phyloP scores from a whole-genome alignment of 2,888 invertebrate genomes.

The Melikaiella ostensackeni region DNA sequence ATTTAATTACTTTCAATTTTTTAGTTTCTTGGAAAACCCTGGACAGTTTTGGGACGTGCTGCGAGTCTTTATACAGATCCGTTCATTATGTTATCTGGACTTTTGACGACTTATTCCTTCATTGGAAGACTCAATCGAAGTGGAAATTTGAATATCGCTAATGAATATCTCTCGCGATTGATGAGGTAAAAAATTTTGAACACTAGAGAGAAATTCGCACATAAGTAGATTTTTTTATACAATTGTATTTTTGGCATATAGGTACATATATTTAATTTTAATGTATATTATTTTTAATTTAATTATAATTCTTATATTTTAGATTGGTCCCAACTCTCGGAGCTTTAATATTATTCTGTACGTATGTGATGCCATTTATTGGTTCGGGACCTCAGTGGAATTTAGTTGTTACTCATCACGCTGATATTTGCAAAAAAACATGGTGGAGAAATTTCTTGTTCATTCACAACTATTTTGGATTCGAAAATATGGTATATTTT shows the following conservation, averaged over 20 bases:
- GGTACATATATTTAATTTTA: constrained; percentile 26
- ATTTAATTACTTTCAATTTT: constrained; percentile 22
- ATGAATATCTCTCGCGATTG: constrained; percentile 82
- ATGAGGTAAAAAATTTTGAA: constrained; percentile 75
- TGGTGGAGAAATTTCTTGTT: constrained; percentile 86
- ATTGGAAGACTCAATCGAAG: constrained; percentile 80
- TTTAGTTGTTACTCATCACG: constrained; percentile 83
- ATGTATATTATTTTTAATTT: constrained; percentile 20
- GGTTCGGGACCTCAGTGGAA: constrained; percentile 85
- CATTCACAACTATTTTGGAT: constrained; percentile 86
- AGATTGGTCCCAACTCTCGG: constrained; percentile 83
- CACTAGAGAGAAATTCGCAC: not conserved
- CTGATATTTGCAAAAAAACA: constrained; percentile 83
- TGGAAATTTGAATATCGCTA: constrained; percentile 79
- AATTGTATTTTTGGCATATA: not conserved
- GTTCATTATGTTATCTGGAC: constrained; percentile 84
- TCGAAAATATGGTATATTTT: constrained; percentile 82
- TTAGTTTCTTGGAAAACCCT: constrained; percentile 81
- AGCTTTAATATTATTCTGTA: constrained; percentile 83
- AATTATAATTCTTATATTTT: constrained; percentile 43
- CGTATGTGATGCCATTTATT: constrained; percentile 82
- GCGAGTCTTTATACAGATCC: constrained; percentile 86
- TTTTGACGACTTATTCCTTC: constrained; percentile 82
- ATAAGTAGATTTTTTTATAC: no score
- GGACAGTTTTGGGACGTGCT: constrained; percentile 84